These are phyloP conservation scores for Synergus laeviventris DNA, from an alignment of 2,888 invertebrate genomes.

Conservation along the genomic window DNA sequence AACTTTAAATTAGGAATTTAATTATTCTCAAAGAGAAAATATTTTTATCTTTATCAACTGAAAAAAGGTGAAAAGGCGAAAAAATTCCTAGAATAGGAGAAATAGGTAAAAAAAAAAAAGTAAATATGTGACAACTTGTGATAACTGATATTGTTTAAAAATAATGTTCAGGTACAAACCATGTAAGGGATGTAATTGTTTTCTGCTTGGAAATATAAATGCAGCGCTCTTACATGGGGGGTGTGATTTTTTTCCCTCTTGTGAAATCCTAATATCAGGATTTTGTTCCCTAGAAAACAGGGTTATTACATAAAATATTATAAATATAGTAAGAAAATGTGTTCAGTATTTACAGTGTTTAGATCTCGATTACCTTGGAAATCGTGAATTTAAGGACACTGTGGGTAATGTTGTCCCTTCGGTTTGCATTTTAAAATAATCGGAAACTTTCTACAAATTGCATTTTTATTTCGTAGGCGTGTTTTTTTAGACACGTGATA, in stretches of 20 bases:
- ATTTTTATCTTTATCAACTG: no score
- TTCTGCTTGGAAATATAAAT: slow-evolving; percentile 63
- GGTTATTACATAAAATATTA: slow-evolving; percentile 28
- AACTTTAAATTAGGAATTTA: no score
- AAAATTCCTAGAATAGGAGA: no score
- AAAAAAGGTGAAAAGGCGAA: no score
- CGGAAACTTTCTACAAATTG: slow-evolving; percentile 49
- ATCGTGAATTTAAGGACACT: slow-evolving; percentile 66
- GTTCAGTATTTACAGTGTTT: no score
- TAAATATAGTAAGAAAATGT: no score
- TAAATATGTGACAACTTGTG: no score
- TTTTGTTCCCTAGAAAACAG: slow-evolving; percentile 61
- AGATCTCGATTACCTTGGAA: slow-evolving; percentile 62
- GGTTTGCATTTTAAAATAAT: slow-evolving; percentile 70
- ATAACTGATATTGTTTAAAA: no score
- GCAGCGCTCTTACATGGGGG: slow-evolving; percentile 58
- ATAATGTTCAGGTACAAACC: slow-evolving; percentile 60
- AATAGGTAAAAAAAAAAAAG: no score
- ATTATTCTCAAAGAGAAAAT: no score
- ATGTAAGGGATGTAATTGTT: slow-evolving; percentile 64
- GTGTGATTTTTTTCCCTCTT: slow-evolving; percentile 58
- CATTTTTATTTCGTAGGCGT: slow-evolving; percentile 43
- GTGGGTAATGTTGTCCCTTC: slow-evolving; percentile 70
- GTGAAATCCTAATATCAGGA: slow-evolving; percentile 57
- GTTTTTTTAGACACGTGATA: slow-evolving; percentile 30